Conservation (phyloP, 2,888 invertebrate genomes). For the Odontothrips loti region DNA sequence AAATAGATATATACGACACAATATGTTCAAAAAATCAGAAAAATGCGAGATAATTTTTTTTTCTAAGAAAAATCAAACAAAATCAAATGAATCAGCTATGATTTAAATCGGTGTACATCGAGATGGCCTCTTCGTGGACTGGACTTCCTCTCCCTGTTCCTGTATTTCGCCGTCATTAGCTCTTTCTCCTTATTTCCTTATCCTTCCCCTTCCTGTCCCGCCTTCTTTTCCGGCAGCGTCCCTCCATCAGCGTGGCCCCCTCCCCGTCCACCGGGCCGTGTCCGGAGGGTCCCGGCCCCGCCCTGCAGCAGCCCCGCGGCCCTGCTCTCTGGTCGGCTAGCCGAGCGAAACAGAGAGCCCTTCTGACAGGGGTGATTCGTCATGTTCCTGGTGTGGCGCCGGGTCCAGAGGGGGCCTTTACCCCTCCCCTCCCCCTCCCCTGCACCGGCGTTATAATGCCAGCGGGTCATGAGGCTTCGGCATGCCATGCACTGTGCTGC, state of each 20-base stretch:
- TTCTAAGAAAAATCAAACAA: no score
- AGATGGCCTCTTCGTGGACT: no score
- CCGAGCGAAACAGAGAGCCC: not conserved
- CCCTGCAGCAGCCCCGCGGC: not conserved
- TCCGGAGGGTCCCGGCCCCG: not conserved
- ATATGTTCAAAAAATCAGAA: no score
- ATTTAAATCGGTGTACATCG: no score
- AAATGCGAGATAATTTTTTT: no score
- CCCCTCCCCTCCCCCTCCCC: not conserved
- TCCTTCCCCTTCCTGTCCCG: not conserved
- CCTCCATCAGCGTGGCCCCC: no score
- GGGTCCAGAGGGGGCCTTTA: not conserved
- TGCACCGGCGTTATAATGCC: not conserved
- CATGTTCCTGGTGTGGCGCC: not conserved
- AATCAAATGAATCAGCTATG: no score
- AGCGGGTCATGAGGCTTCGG: no score
- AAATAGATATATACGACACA: no score
- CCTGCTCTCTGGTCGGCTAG: not conserved
- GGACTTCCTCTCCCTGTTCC: not conserved
- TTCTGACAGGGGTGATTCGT: constrained; percentile 6
- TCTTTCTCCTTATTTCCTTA: not conserved
- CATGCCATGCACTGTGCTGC: no score
- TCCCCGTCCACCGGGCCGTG: not conserved
- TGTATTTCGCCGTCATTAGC: not conserved
- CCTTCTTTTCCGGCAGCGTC: no score